Conservation (phyloP, 2,888 invertebrate genomes). For the Coenonympha glycerion region DNA sequence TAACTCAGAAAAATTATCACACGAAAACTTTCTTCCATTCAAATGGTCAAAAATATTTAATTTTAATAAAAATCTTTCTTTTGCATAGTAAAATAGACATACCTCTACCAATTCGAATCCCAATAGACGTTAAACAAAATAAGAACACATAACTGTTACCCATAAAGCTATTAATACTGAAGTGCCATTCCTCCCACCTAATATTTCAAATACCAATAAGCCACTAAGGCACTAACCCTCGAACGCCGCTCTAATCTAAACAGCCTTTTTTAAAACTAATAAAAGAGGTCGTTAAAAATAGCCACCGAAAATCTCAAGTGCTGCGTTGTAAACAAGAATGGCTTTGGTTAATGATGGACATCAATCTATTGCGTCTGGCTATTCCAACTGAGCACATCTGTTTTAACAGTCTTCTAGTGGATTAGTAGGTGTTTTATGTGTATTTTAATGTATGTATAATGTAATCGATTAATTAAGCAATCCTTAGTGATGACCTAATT, state of each 20-base stretch:
- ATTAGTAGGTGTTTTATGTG: conserved; percentile 23
- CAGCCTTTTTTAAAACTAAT: conserved; percentile 74
- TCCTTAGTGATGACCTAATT: conserved; percentile 4
- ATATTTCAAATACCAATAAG: conserved; percentile 68
- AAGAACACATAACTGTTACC: conserved; percentile 17
- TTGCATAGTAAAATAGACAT: not conserved
- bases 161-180: conserved; percentile 29
- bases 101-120: too few species aligned
- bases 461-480: not conserved
- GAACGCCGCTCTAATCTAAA: conserved; percentile 67
- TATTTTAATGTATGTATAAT: conserved; percentile 12
- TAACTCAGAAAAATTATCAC: too few species aligned
- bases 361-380: conserved; percentile 57
- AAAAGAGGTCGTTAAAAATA: conserved; percentile 72
- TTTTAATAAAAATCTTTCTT: too few species aligned
- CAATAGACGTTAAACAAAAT: conserved; percentile 7
- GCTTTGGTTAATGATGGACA: conserved; percentile 55
- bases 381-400: conserved; percentile 41
- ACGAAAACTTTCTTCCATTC: too few species aligned
- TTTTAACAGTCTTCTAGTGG: conserved; percentile 41
- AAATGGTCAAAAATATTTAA: too few species aligned
- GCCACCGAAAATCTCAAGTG: conserved; percentile 71
- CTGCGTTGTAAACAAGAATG: conserved; percentile 57
- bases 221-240: conserved; percentile 60
- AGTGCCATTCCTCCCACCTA: conserved; percentile 60